These are phyloP conservation scores for Oryctes rhinoceros DNA, from an alignment of 1,140 invertebrate genomes.

Conservation along the genomic window DNA sequence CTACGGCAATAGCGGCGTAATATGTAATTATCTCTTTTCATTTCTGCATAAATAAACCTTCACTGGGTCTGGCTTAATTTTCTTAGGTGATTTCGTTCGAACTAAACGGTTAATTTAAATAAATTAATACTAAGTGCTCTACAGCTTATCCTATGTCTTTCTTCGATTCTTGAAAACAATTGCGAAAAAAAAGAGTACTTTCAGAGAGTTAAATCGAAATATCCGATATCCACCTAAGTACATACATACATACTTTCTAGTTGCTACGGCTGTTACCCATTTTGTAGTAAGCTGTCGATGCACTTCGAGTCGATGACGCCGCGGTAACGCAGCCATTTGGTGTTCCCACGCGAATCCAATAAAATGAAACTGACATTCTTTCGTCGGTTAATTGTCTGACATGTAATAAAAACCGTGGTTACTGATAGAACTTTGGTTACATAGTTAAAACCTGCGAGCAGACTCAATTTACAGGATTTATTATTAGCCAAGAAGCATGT, in stretches of 20 bases:
- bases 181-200: neutral
- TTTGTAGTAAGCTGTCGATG: neutral
- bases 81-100: neutral
- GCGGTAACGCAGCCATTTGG: slow-evolving; percentile 6
- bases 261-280: neutral
- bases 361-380: slow-evolving; percentile 9
- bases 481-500: neutral
- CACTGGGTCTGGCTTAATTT: neutral
- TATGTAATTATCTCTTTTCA: slow-evolving; percentile 11
- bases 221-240: neutral
- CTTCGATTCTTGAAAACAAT: neutral
- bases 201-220: neutral
- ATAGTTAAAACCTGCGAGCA: neutral
- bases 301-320: neutral
- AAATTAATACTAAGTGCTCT: neutral
- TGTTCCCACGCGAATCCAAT: slow-evolving; percentile 36
- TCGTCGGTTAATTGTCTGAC: slow-evolving; percentile 31
- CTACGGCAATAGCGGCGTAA: neutral
- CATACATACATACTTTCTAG: neutral
- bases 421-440: neutral
- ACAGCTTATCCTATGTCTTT: neutral
- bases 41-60: neutral
- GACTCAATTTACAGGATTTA: neutral
- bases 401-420: slow-evolving; percentile 29
- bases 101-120: neutral